Conservation (phyloP, 2,797 vertebrate species). For the Brotula barbata region DNA sequence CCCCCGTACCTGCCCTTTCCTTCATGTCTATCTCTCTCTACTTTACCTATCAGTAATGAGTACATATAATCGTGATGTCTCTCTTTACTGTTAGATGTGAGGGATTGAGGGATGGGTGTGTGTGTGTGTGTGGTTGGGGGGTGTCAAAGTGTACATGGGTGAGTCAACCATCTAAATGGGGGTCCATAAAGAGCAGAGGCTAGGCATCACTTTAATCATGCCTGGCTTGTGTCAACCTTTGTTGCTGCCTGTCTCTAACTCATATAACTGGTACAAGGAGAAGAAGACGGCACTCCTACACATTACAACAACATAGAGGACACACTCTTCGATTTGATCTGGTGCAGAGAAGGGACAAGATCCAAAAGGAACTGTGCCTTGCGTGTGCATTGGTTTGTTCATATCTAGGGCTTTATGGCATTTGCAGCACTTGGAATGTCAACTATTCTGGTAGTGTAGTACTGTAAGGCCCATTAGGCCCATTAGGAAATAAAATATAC, state of each 20-base stretch:
- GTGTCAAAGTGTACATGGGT: slow-evolving; percentile 38
- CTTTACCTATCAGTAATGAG: too few relatives aligned
- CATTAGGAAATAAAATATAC: slow-evolving; percentile 18
- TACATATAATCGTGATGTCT: too few relatives aligned
- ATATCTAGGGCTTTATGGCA: slow-evolving; percentile 33
- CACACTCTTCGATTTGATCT: slow-evolving; percentile 29
- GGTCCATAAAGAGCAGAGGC: slow-evolving; percentile 32
- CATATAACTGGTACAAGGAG: slow-evolving; percentile 42
- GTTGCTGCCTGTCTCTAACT: slow-evolving; percentile 48
- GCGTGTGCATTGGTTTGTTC: slow-evolving; percentile 26
- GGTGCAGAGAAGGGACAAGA: slow-evolving; percentile 34
- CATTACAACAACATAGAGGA: slow-evolving; percentile 48
- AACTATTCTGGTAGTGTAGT: too few relatives aligned
- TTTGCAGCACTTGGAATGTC: too few relatives aligned
- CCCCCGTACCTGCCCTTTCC: too few relatives aligned
- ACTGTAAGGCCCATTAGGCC: too few relatives aligned
- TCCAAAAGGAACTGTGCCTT: slow-evolving; percentile 13
- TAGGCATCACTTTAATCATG: slow-evolving; percentile 41
- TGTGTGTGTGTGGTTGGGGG: slow-evolving; percentile 53
- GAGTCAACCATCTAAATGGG: slow-evolving; percentile 3
- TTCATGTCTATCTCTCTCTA: too few relatives aligned
- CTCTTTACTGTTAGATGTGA: too few relatives aligned
- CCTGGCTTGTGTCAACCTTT: slow-evolving; percentile 51
- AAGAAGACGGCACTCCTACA: slow-evolving; percentile 57
- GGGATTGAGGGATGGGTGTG: slow-evolving; percentile 23